Conservation (phyloP, 2,113 vertebrate species). For the Orthonyx spaldingii region DNA sequence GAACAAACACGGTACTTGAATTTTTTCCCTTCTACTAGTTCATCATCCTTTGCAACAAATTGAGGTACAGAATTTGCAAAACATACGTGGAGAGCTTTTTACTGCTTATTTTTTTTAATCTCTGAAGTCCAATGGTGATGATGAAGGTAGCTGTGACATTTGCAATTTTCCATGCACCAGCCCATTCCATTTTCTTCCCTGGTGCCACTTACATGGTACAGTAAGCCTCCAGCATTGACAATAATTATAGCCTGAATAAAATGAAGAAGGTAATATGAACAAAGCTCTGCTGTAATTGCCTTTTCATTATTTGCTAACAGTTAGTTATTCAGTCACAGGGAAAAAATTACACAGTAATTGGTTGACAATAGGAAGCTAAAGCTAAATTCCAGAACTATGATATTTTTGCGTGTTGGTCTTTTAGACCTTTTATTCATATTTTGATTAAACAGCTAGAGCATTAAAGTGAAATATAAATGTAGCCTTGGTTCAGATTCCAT, state of each 20-base stretch:
- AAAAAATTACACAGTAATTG: conserved; percentile 98
- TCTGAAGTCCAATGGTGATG: conserved; percentile 84
- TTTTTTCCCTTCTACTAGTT: conserved; percentile 46
- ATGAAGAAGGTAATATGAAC: conserved; percentile 96
- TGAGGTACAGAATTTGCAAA: conserved; percentile 81
- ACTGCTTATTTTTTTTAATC: conserved; percentile 72
- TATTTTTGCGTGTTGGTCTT: conserved; percentile 89
- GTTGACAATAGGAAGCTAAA: conserved; percentile 94
- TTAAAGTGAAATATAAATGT: conserved; percentile 84
- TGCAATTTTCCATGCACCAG: conserved; percentile 98
- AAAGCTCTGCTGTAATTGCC: conserved; percentile 97
- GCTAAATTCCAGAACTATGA: conserved; percentile 89
- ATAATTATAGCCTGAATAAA: conserved; percentile 97
- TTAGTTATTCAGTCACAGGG: conserved; percentile 98
- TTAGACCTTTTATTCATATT: conserved; percentile 80
- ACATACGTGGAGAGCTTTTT: conserved; percentile 73
- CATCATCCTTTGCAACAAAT: conserved; percentile 74
- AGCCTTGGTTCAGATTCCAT: conserved; percentile 71
- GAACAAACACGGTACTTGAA: conserved; percentile 66
- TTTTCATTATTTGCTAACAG: conserved; percentile 99
- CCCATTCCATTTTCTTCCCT: conserved; percentile 94
- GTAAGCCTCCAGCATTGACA: conserved; percentile 97
- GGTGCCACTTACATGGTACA: conserved; percentile 96
- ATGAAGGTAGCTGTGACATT: conserved; percentile 98
- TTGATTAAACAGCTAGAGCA: conserved; percentile 97